These are phyloP conservation scores for Olivierus martensii DNA, from an alignment of 1,140 invertebrate genomes.

Conservation along the genomic window DNA sequence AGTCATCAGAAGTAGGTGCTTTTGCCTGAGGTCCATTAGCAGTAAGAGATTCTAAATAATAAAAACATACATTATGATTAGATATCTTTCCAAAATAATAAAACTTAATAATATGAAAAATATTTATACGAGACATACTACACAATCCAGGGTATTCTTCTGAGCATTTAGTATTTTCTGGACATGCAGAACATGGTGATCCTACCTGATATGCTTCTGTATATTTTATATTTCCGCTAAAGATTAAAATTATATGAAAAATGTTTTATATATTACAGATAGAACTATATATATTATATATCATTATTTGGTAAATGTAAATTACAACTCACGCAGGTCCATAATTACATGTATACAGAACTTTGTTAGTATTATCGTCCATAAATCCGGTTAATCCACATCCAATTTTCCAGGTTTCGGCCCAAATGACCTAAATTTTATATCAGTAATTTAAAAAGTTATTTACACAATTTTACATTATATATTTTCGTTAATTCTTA, in stretches of 20 bases:
- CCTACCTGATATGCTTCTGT: not conserved
- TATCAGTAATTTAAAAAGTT: not conserved
- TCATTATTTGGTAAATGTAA: too few relatives aligned
- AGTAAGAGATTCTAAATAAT: too few relatives aligned
- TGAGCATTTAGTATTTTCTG: not conserved
- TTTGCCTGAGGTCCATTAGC: too few relatives aligned
- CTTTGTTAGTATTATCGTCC: not conserved
- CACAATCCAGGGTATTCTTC: too few relatives aligned
- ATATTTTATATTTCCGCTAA: not conserved
- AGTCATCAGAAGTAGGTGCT: too few relatives aligned
- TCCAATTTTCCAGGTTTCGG: constrained; percentile 16
- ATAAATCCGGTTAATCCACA: constrained; percentile 17
- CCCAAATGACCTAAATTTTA: constrained; percentile 15
- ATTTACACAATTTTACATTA: not conserved
- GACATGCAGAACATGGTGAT: not conserved
- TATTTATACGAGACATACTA: too few relatives aligned
- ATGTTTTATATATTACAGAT: too few relatives aligned
- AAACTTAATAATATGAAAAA: too few relatives aligned
- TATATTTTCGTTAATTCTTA: not conserved
- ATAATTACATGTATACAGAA: constrained; percentile 18
- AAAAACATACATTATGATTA: too few relatives aligned
- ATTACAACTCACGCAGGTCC: constrained; percentile 11
- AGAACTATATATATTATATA: too few relatives aligned
- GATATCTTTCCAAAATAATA: too few relatives aligned
- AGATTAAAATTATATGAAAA: too few relatives aligned